These are phyloP conservation scores for Zhuqinia jingwanae DNA, from an alignment of 2,888 invertebrate species.

Conservation along the genomic window DNA sequence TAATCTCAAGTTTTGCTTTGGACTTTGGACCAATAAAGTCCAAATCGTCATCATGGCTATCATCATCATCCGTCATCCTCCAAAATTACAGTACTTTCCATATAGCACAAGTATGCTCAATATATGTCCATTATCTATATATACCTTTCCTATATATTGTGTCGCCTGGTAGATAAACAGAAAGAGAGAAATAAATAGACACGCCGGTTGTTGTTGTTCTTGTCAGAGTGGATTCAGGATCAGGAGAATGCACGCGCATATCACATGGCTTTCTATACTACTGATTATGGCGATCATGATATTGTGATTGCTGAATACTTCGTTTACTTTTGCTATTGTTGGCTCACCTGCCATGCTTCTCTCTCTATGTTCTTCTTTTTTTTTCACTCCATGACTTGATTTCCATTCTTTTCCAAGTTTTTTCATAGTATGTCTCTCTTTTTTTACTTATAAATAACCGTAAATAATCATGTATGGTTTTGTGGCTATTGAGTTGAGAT, in stretches of 20 bases:
- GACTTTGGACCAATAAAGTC: slow-evolving; percentile 38
- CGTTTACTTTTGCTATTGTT: neutral
- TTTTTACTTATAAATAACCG: no score
- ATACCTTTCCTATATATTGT: neutral
- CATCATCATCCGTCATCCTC: neutral
- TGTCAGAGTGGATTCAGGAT: no score
- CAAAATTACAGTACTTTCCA: neutral
- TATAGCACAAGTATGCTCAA: neutral
- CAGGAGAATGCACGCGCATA: slow-evolving; percentile 43
- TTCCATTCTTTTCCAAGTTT: no score
- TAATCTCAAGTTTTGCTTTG: slow-evolving; percentile 40
- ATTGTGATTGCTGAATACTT: neutral
- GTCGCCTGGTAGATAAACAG: neutral
- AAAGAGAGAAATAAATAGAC: neutral
- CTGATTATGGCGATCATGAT: neutral
- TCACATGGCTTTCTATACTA: slow-evolving; percentile 44
- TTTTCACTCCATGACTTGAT: no score
- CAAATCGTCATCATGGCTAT: neutral
- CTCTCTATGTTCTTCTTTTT: neutral
- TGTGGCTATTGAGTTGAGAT: no score
- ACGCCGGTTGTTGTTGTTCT: slow-evolving; percentile 44
- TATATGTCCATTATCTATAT: neutral
- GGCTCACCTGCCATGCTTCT: neutral
- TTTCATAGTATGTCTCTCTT: no score
- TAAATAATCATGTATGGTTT: no score